Percentiles rank a stretch among this genome's conserved stretches.
Conservation (phyloP, 2,888 invertebrate species). For the Dryobotodes eremita region DNA sequence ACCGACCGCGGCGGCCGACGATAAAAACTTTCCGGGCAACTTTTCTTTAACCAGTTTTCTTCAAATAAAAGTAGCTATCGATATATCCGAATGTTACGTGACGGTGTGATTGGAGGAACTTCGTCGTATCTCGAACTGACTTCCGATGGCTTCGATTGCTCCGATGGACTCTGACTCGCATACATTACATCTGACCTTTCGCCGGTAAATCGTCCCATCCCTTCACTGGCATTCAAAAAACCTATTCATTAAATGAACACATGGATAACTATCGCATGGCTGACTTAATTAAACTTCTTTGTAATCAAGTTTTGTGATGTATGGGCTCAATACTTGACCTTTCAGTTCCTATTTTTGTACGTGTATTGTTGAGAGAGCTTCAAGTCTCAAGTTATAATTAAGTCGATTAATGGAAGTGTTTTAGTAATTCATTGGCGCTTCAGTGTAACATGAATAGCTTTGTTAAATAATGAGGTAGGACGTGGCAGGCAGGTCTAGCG, state of each 20-base stretch:
- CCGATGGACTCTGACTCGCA: constrained; percentile 75
- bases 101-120: constrained; percentile 73
- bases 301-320: constrained; percentile 50
- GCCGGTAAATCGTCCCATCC: constrained; percentile 58
- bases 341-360: constrained; percentile 33
- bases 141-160: constrained; percentile 78
- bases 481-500: constrained; percentile 47
- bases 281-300: constrained; percentile 61
- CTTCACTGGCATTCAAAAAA: constrained; percentile 54
- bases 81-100: constrained; percentile 60
- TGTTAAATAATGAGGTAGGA: constrained; percentile 56
- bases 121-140: constrained; percentile 73
- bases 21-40: constrained; percentile 63
- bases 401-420: constrained; percentile 55
- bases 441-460: constrained; percentile 60
- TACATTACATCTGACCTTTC: constrained; percentile 76
- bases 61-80: constrained; percentile 48
- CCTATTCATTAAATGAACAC: constrained; percentile 51
- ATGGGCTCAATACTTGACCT: constrained; percentile 29
- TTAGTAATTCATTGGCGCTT: constrained; percentile 55
- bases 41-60: constrained; percentile 68
- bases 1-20: constrained; percentile 38
- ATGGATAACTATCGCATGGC: constrained; percentile 34
- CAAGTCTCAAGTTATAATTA: constrained; percentile 41
- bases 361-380: constrained; percentile 43